Evolutionary conservation across 2,113 vertebrate species (phyloP).

Genomic region (Corythornis cristatus): DNA sequence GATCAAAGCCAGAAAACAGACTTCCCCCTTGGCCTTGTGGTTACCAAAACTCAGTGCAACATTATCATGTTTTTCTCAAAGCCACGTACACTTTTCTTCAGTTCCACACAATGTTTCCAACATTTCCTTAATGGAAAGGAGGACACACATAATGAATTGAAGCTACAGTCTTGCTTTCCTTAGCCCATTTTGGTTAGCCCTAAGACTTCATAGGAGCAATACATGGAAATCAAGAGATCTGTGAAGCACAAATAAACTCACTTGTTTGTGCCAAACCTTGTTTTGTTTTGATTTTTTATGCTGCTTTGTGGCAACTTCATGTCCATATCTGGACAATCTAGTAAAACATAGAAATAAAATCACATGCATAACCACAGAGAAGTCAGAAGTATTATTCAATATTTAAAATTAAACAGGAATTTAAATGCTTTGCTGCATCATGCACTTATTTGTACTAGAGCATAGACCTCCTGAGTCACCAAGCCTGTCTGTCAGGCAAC

Average conservation of each 20-base stretch:
- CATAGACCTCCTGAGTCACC: not conserved
- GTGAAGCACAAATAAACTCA: not conserved
- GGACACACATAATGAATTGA: not conserved
- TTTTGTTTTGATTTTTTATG: not conserved
- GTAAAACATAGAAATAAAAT: not conserved
- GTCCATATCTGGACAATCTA: not conserved
- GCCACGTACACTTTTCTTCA: not conserved
- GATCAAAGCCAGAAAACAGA: constrained; percentile 14
- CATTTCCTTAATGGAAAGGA: not conserved
- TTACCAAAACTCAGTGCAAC: not conserved
- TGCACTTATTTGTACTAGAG: not conserved
- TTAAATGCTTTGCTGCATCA: not conserved
- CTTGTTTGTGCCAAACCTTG: not conserved
- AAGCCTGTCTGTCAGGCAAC: not conserved
- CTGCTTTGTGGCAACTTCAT: not conserved
- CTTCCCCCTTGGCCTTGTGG: not conserved
- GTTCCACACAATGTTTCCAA: not conserved
- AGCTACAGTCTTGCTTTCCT: not conserved
- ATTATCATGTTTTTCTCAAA: not conserved
- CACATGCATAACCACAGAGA: not conserved
- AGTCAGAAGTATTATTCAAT: not conserved
- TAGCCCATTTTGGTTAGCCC: not conserved
- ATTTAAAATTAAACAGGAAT: not conserved
- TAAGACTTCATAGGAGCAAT: not conserved
- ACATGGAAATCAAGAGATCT: not conserved